phyloP scores from a whole-genome alignment of 2,888 invertebrate genomes.

The Heliconius aoede region DNA sequence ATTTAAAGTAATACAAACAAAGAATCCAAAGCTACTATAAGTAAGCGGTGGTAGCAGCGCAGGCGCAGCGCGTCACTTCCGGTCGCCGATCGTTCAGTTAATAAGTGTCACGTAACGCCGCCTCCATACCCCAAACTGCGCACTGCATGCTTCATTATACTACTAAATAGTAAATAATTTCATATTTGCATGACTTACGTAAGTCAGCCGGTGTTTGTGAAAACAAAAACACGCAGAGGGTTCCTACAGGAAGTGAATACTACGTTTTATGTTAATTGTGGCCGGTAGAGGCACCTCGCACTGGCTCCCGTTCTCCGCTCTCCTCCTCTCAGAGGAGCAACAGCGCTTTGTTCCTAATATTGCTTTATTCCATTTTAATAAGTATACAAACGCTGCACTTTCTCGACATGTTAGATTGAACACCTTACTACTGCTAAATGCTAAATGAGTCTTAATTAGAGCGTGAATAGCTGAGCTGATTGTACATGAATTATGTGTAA shows the following conservation, averaged over 20 bases:
- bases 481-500: too few species aligned
- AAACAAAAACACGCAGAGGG: background rate
- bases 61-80: conserved; percentile 26
- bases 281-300: background rate
- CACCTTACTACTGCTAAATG: background rate
- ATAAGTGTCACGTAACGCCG: conserved; percentile 33
- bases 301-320: too few species aligned
- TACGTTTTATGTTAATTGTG: background rate
- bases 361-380: background rate
- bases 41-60: background rate
- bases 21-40: conserved; percentile 11
- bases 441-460: background rate
- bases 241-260: background rate
- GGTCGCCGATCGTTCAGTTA: conserved; percentile 28
- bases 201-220: too few species aligned
- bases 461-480: background rate
- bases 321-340: too few species aligned
- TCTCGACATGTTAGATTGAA: background rate
- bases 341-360: background rate
- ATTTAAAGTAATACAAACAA: background rate
- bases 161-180: conserved; percentile 14
- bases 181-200: conserved; percentile 31
- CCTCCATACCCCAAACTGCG: background rate
- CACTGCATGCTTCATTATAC: too few species aligned
- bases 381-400: background rate